Evolutionary conservation across 92 coral and sea anemone species (phyloP).

Genomic region (Epizoanthus ramosus): DNA sequence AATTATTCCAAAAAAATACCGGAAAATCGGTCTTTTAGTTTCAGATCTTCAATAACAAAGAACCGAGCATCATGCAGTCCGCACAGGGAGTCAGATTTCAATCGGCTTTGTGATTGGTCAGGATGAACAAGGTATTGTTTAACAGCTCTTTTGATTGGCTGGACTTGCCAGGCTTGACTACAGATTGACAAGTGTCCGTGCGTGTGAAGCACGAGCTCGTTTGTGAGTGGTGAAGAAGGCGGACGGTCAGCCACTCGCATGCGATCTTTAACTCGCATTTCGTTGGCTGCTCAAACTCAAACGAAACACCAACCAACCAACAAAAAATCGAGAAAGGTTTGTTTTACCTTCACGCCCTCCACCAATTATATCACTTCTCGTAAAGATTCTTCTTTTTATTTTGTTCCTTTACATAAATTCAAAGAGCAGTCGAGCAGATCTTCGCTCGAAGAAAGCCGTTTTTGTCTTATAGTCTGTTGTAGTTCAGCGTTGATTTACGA

Average conservation of each 20-base stretch:
- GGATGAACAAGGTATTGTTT: constrained; percentile 40
- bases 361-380: constrained; percentile 94
- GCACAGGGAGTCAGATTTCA: constrained; percentile 39
- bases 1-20: too few relatives aligned
- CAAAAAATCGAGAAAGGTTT: constrained; percentile 99
- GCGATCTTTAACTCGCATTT: constrained; percentile 97
- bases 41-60: constrained; percentile 20
- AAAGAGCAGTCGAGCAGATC: constrained; percentile 34
- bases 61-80: constrained; percentile 36
- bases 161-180: constrained; percentile 50
- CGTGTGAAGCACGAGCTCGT: constrained; percentile 90
- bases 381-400: constrained; percentile 76
- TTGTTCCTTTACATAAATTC: constrained; percentile 46
- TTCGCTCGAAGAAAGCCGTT: constrained; percentile 41
- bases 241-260: constrained; percentile 95
- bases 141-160: constrained; percentile 60
- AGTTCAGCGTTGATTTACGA: constrained; percentile 6
- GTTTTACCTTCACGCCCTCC: constrained; percentile 99
- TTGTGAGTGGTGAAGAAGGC: constrained; percentile 99
- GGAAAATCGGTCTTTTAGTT: neutral
- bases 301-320: constrained; percentile 99
- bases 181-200: constrained; percentile 86
- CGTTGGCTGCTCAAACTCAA: constrained; percentile 99
- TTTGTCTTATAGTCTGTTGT: constrained; percentile 46
- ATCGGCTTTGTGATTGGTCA: constrained; percentile 59